Evolutionary conservation across 92 coral and sea anemone species (phyloP), one percentile per base, ranked within the genome.

Genomic region (Bergia puertoricense): DNA sequence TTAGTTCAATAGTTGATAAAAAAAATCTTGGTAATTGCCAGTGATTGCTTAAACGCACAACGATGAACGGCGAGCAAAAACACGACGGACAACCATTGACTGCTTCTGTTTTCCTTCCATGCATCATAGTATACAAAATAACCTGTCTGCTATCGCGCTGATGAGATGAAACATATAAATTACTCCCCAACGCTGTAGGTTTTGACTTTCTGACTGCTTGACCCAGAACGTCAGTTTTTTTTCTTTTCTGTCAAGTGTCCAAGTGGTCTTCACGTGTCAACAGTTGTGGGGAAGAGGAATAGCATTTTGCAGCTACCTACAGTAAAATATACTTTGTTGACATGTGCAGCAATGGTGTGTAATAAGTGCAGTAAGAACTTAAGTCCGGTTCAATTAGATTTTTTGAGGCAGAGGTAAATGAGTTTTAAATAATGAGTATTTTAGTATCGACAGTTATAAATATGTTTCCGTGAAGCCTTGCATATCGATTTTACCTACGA

Each of bases 141-240:
- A 10, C 79, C 38, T 37, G 79, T 46, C 78, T 84, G 87, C 48
- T 71, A 84, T 71, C 66, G 30, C 78, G 46, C 67, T 84, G 87
- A 69, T 84, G 79, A 68, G 66, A 23, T 73, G 62, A 46, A 46
- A 84, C 42, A 71, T 84, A 84, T 84, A 84, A 84, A 84, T 84
- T 84, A 71, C 67, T 84, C 87, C 87, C 87, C 87, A 69, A 84
- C 77, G 79, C 75, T 84, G 62, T 8, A 11, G 67, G 82, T 54
- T 56, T 80, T 54, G 22, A 46, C 20, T 84, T 38, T 84, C 68
- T 37, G 78, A n/a, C 78, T 84, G 78, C 67, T 15, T 71, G 87
- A 82, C 86, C 86, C 66, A 15, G 76, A 82, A 82, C 43, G 18
- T 20, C 30, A 30, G 30, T 18, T 45, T 69, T 84, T 76, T 51